These are phyloP conservation scores for Ruditapes philippinarum DNA, from an alignment of 1,140 invertebrate genomes.

Conservation along the genomic window DNA sequence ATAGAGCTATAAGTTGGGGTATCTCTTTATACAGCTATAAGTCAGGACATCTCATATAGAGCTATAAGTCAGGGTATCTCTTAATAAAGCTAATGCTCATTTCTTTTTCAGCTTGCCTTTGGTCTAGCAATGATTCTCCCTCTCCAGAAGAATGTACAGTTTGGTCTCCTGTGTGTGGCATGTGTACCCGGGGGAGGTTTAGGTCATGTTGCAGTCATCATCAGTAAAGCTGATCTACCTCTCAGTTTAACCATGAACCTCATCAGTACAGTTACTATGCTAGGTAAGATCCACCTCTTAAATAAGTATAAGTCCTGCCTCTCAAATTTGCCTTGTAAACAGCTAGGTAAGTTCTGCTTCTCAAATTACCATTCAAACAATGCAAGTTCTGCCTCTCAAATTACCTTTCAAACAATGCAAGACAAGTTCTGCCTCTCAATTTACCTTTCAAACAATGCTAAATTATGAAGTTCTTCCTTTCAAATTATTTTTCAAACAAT, in stretches of 20 bases:
- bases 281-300: slow-evolving; percentile 79
- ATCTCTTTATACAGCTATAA: too few relatives aligned
- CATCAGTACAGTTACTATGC: slow-evolving; percentile 81
- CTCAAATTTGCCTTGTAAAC: too few relatives aligned
- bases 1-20: too few relatives aligned
- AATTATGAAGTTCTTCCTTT: too few relatives aligned
- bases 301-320: slow-evolving; percentile 74
- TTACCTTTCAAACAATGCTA: too few relatives aligned
- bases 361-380: too few relatives aligned
- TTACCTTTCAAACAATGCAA: slow-evolving; percentile 81
- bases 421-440: slow-evolving; percentile 68
- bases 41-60: too few relatives aligned
- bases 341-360: too few relatives aligned
- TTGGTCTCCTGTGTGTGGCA: slow-evolving; percentile 83
- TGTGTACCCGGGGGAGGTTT: slow-evolving; percentile 84
- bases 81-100: too few relatives aligned
- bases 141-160: slow-evolving; percentile 79
- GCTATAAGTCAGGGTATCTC: too few relatives aligned
- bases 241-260: slow-evolving; percentile 84
- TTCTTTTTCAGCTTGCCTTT: slow-evolving; percentile 82
- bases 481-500: too few relatives aligned
- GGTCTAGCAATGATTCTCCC: slow-evolving; percentile 82
- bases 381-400: slow-evolving; percentile 70
- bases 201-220: slow-evolving; percentile 82
- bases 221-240: slow-evolving; percentile 80